These are phyloP conservation scores for Scaptodrosophila latifasciaeformis DNA, from an alignment of 2,888 invertebrate species.

Conservation along the genomic window DNA sequence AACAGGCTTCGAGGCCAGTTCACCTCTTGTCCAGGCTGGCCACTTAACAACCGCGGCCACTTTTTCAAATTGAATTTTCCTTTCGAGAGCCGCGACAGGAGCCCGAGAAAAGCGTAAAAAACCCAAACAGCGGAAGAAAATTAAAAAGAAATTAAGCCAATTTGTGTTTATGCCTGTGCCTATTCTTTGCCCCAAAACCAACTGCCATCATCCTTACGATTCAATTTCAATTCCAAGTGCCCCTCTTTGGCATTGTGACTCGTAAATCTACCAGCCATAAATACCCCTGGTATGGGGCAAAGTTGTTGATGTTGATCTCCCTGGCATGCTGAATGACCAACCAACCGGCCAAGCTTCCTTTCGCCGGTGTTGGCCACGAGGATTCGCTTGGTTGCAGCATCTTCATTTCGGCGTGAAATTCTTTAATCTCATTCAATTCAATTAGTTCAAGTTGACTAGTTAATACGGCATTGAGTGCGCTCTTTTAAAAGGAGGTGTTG, in stretches of 20 bases:
- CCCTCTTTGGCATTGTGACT: constrained; percentile 58
- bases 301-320: constrained; percentile 30
- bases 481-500: constrained; percentile 35
- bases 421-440: constrained; percentile 75
- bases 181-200: constrained; percentile 10
- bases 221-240: constrained; percentile 59
- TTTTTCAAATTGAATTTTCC: constrained; percentile 67
- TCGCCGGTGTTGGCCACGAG: constrained; percentile 14
- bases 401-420: constrained; percentile 69
- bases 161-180: constrained; percentile 64
- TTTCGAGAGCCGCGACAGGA: constrained; percentile 29
- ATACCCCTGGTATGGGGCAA: constrained; percentile 41
- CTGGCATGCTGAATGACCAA: no score
- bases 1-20: constrained; percentile 31
- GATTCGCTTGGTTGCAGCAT: constrained; percentile 42
- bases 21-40: constrained; percentile 18
- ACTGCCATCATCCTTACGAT: constrained; percentile 14
- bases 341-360: constrained; percentile 21
- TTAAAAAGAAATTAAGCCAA: constrained; percentile 74
- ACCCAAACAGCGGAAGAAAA: constrained; percentile 64
- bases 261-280: constrained; percentile 71
- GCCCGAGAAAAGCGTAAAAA: constrained; percentile 13
- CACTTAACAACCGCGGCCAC: constrained; percentile 30
- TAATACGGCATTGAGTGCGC: constrained; percentile 57
- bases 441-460: constrained; percentile 73